Evolutionary conservation across 2,797 vertebrate genomes (phyloP).

Genomic region (Coregonus ussuriensis): DNA sequence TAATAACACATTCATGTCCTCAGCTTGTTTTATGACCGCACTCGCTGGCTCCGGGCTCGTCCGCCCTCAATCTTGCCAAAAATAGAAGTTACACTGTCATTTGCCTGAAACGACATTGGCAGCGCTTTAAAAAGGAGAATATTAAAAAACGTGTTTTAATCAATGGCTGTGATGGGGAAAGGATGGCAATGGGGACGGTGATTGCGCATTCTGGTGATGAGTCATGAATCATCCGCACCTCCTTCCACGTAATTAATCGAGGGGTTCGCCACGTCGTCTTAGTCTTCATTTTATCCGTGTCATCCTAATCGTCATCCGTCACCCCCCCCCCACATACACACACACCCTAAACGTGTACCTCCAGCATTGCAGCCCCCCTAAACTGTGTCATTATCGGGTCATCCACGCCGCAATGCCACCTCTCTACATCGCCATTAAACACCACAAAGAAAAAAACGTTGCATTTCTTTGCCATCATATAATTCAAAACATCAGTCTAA

Average conservation of each 20-base stretch:
- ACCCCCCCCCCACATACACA: conserved; percentile 12
- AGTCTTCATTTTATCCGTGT: conserved; percentile 40
- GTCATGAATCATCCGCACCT: conserved; percentile 52
- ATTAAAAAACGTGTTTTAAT: conserved; percentile 67
- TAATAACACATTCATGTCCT: conserved; percentile 57
- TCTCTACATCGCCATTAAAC: background rate
- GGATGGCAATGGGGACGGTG: conserved; percentile 25
- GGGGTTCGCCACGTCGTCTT: conserved; percentile 35
- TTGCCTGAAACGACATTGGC: conserved; percentile 60
- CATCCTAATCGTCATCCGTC: conserved; percentile 36
- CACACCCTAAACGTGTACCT: conserved; percentile 14
- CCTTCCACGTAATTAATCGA: conserved; percentile 14
- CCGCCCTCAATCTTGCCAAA: conserved; percentile 46
- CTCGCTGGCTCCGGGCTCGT: conserved; percentile 36
- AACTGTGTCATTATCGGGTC: background rate
- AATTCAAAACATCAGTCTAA: conserved; percentile 11
- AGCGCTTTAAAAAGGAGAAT: conserved; percentile 47
- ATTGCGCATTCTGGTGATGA: conserved; percentile 39
- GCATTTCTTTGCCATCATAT: conserved; percentile 7
- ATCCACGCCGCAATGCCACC: conserved; percentile 17
- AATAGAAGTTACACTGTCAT: conserved; percentile 53
- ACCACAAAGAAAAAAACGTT: background rate
- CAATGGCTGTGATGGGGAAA: conserved; percentile 50
- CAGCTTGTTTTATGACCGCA: conserved; percentile 55
- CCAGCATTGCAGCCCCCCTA: conserved; percentile 2